These are phyloP conservation scores for Polydrusus cervinus DNA, from an alignment of 2,888 invertebrate genomes.

Conservation along the genomic window DNA sequence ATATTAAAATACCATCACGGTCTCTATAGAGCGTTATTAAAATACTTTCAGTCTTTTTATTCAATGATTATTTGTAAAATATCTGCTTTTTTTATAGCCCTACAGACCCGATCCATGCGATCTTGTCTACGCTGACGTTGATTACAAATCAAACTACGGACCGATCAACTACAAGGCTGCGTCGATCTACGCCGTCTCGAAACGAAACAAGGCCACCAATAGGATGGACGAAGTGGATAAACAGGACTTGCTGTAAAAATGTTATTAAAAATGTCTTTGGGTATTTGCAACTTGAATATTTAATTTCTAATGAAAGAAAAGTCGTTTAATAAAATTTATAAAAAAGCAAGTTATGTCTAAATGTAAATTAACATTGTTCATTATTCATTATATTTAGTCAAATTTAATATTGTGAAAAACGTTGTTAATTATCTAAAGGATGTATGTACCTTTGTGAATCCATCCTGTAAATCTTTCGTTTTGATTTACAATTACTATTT, in stretches of 20 bases:
- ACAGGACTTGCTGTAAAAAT: constrained; percentile 64
- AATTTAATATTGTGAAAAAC: too few relatives aligned
- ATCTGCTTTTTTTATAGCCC: constrained; percentile 77
- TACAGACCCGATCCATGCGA: constrained; percentile 85
- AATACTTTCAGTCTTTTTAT: too few relatives aligned
- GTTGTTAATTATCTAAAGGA: too few relatives aligned
- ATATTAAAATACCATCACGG: too few relatives aligned
- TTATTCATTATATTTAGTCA: too few relatives aligned
- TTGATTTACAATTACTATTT: too few relatives aligned
- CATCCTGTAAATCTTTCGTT: too few relatives aligned
- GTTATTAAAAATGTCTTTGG: constrained; percentile 2
- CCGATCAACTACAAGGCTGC: constrained; percentile 94
- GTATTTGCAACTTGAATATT: constrained; percentile 14
- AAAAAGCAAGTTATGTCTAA: not conserved
- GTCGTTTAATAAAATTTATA: not conserved
- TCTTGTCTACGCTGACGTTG: constrained; percentile 92
- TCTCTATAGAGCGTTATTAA: too few relatives aligned
- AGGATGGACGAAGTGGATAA: constrained; percentile 62
- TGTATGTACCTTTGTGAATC: too few relatives aligned
- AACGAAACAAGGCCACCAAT: constrained; percentile 74
- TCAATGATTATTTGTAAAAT: too few relatives aligned
- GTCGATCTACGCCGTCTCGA: constrained; percentile 86
- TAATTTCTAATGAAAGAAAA: not conserved
- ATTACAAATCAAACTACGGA: constrained; percentile 87
- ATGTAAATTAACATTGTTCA: too few relatives aligned